phyloP scores from a whole-genome alignment of 1,140 invertebrate genomes.

The Latrodectus geometricus region DNA sequence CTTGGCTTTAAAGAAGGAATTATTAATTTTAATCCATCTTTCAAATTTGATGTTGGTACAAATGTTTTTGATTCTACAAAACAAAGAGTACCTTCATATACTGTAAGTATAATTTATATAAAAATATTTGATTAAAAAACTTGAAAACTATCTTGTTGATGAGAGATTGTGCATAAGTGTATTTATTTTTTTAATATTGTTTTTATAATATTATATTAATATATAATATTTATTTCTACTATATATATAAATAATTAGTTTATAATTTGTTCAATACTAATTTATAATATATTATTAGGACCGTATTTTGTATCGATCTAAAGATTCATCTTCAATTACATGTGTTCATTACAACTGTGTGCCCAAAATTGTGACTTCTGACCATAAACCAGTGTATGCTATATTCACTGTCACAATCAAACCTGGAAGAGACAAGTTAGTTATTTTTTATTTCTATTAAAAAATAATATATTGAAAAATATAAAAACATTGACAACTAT shows the following conservation, averaged over 20 bases:
- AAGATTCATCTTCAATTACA: constrained; percentile 72
- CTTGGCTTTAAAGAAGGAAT: constrained; percentile 79
- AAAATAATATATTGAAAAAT: not conserved
- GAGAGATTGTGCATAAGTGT: no score
- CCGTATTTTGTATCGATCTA: constrained; percentile 82
- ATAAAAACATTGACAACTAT: not conserved
- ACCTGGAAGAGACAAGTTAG: constrained; percentile 89
- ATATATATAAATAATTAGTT: no score
- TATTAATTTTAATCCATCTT: constrained; percentile 92
- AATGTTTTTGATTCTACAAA: constrained; percentile 89
- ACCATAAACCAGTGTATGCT: constrained; percentile 96
- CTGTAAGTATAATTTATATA: constrained; percentile 69
- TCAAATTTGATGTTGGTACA: constrained; percentile 93
- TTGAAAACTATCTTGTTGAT: no score
- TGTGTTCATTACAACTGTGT: constrained; percentile 86
- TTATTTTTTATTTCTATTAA: constrained; percentile 63
- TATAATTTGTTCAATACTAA: no score
- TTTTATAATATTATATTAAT: no score
- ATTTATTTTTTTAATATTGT: no score
- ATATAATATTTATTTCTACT: no score
- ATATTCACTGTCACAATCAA: constrained; percentile 83
- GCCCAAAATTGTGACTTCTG: constrained; percentile 84
- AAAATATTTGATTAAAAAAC: no score
- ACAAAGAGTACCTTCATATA: constrained; percentile 90
- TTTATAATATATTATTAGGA: constrained; percentile 68